These are phyloP conservation scores for Hypena proboscidalis DNA, from an alignment of 2,888 invertebrate species.

Conservation along the genomic window DNA sequence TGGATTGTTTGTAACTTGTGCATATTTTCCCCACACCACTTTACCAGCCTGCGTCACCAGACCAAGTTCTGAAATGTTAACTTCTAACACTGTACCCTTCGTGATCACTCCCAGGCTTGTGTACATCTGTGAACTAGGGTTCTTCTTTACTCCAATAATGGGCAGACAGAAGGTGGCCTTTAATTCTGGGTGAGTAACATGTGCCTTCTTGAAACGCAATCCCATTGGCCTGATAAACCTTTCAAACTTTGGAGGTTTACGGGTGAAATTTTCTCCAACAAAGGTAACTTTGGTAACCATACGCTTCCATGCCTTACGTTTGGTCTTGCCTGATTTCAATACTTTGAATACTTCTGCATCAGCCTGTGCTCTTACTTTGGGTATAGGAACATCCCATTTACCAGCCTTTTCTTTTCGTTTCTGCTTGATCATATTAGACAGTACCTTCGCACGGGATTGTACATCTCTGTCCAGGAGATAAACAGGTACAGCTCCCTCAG, in stretches of 20 bases:
- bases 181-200: slow-evolving; percentile 99
- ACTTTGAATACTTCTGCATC: slow-evolving; percentile 99
- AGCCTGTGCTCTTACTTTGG: slow-evolving; percentile 98
- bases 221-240: slow-evolving; percentile 99
- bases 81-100: slow-evolving; percentile 98
- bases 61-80: slow-evolving; percentile 99
- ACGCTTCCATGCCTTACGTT: slow-evolving; percentile 98
- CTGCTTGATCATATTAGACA: slow-evolving; percentile 99
- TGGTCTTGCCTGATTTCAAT: slow-evolving; percentile 95
- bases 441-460: slow-evolving; percentile 96
- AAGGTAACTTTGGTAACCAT: slow-evolving; percentile 99
- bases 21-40: slow-evolving; percentile 99
- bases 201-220: slow-evolving; percentile 97
- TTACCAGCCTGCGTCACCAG: slow-evolving; percentile 99
- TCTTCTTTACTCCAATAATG: slow-evolving; percentile 99
- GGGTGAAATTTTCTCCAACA: slow-evolving; percentile 99
- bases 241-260: slow-evolving; percentile 99
- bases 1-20: slow-evolving; percentile 99
- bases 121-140: slow-evolving; percentile 98
- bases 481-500: slow-evolving; percentile 97
- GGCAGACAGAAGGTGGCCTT: slow-evolving; percentile 99
- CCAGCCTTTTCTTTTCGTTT: slow-evolving; percentile 99
- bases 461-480: slow-evolving; percentile 99
- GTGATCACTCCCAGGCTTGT: slow-evolving; percentile 99
- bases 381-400: slow-evolving; percentile 99